A percentile compares a stretch with the other conserved stretches of the same genome.
phyloP scores from a whole-genome alignment of 2,797 vertebrate genomes.

The Spea hammondii region DNA sequence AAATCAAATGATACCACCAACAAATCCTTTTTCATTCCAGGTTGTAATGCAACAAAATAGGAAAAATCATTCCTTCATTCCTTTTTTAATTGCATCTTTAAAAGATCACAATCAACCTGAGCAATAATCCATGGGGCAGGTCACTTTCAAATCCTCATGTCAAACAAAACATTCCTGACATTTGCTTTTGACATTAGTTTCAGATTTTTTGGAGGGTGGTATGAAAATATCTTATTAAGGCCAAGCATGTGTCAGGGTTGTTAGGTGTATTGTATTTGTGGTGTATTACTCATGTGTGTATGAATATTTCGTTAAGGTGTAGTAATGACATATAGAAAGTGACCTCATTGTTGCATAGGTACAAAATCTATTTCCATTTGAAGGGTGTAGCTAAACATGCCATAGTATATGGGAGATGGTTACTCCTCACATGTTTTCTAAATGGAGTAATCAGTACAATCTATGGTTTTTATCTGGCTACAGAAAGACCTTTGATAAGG shows the following conservation, averaged over 20 bases:
- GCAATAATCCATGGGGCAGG: background rate
- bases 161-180: background rate
- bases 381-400: background rate
- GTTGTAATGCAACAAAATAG: no score
- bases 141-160: background rate
- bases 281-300: conserved; percentile 16
- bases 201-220: background rate
- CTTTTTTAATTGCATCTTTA: no score
- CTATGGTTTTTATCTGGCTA: no score
- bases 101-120: background rate
- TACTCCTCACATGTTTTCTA: no score
- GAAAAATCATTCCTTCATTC: no score
- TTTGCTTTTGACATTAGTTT: background rate
- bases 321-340: conserved; percentile 4
- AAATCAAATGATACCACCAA: no score
- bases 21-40: no score
- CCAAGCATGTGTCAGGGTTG: background rate
- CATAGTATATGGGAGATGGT: no score
- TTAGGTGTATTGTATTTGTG: conserved; percentile 3
- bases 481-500: no score
- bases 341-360: background rate
- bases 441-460: no score
- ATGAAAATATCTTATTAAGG: background rate
- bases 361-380: background rate
- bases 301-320: conserved; percentile 26